Evolutionary conservation across 2,888 invertebrate species (phyloP), one percentile per base, ranked within the genome.

Genomic region (Nycteola revayana): DNA sequence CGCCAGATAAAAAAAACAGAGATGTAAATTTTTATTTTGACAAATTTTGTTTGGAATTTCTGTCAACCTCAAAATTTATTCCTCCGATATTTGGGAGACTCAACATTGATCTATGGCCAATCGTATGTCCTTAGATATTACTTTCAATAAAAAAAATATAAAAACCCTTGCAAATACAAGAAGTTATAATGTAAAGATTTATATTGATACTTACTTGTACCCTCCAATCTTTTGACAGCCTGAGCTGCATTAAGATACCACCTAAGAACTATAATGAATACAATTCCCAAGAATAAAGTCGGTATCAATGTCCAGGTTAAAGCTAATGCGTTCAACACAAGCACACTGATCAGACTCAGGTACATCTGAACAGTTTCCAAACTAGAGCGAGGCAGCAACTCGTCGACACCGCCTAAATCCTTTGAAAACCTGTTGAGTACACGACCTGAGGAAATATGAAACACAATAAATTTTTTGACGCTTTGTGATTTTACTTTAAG

Each of bases 381-480:
- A 26, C 91, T 76, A 11, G 91, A 91, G 42, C 92, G 91, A 0
- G 94, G 94, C 6, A 95, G 70, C 17, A 93, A 71, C 58, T 95
- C 95, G 56, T 95, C 95, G 66, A 95, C 92, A 0, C 93, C 91
- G 0, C 95, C 95, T 63, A 95, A 91, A 63, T 96, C 96, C 67
- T 96, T 96, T 0, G 96, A 93, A 63, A 96, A 96, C 46, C 96
- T 85, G 66, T 94, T 94, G 3, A 95, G 74, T 22, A 95, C 91
- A 25, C 92, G 81, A 38, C 92, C 92, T 84, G 55, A 25, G 52
- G 8, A 26, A 4, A 27, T 5, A 18, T 28, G n/a, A n/a, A n/a
- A n/a, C n/a, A n/a, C n/a, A n/a, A n/a, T n/a, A n/a, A n/a, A n/a
- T n/a, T n/a, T n/a, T n/a, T n/a, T n/a, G n/a, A n/a, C n/a, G n/a